Conservation (phyloP, 2,797 vertebrate species). For the Spinus olivaceus region DNA sequence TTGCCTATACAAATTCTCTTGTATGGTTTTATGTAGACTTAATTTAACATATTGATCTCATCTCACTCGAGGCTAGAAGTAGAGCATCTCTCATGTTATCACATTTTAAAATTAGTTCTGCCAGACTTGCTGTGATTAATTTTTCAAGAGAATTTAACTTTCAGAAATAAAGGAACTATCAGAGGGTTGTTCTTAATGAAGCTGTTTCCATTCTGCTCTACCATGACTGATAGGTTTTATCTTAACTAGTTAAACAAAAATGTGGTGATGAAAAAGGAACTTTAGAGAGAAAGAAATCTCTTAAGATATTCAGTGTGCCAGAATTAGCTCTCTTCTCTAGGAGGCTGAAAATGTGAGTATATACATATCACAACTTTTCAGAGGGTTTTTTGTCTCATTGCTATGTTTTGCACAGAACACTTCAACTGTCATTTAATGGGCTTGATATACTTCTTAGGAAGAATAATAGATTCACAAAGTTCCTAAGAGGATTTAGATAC, state of each 20-base stretch:
- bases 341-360: not conserved
- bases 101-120: constrained; percentile 58
- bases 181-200: not conserved
- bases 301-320: not conserved
- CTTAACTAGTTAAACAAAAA: constrained; percentile 32
- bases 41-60: constrained; percentile 53
- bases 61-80: constrained; percentile 37
- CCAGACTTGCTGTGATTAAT: constrained; percentile 41
- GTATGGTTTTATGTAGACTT: constrained; percentile 28
- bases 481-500: constrained; percentile 22
- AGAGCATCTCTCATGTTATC: constrained; percentile 35
- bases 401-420: not conserved
- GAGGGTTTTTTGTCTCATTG: not conserved
- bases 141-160: constrained; percentile 57
- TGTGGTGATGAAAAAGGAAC: not conserved
- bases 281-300: constrained; percentile 28
- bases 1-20: constrained; percentile 13
- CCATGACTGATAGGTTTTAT: constrained; percentile 36
- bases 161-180: constrained; percentile 20
- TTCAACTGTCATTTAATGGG: not conserved
- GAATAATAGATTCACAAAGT: constrained; percentile 21
- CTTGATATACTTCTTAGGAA: not conserved
- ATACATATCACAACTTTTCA: not conserved
- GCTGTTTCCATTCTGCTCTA: constrained; percentile 28
- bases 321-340: not conserved